Base-by-base conservation (phyloP, 2,888 invertebrate species). In the Drosophila niveifrons region DNA sequence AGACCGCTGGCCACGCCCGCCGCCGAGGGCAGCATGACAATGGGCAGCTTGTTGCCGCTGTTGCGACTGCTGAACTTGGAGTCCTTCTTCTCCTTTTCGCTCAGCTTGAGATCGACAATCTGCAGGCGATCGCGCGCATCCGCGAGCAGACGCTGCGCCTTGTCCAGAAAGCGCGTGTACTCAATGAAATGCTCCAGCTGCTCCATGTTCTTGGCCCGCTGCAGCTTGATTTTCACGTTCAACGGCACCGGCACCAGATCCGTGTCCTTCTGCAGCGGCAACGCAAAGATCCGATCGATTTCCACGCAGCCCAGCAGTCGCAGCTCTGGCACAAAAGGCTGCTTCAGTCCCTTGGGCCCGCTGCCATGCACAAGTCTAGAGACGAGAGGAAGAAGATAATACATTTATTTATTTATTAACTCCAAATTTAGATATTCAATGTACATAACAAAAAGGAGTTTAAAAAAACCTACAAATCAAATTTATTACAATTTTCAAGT, bases 221-320 rank as follows among this genome's bases (percentile, higher is more conserved):
- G 95, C 90, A 98, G 93, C 93, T 97, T 97, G 23, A 98, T 93
- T 43, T 97, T 96, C 0, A 97, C 97, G 53, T 97, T 96, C 59
- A 97, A 93, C 13, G 98, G 98, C 83, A 98, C 94, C 57, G 97
- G 96, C 65, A 97, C 95, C 76, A 98, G 94, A 58, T 96, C 95
- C 28, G 95, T 95, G 91, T 96, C 96, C 92, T 96, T 96, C 86
- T 96, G 96, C 68, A 97, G 93, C 1, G 97, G 97, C 85, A 97
- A 93, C 28, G 97, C 97, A 89, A 97, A 96, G 2, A 97, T 95
- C 67, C 93, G 90, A 90, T 97, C 97, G 93, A 96, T 97, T 93
- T 98, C 97, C 89, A 96, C 96, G 89, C 96, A 95, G 53, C 96
- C 96, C 66, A 97, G 93, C 75, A 97, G 93, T 90, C 97, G 94